A percentile compares a stretch with the other conserved stretches of the same genome.
Evolutionary conservation across 1,140 invertebrate species (phyloP).

Genomic region (Pogonus chalceus): DNA sequence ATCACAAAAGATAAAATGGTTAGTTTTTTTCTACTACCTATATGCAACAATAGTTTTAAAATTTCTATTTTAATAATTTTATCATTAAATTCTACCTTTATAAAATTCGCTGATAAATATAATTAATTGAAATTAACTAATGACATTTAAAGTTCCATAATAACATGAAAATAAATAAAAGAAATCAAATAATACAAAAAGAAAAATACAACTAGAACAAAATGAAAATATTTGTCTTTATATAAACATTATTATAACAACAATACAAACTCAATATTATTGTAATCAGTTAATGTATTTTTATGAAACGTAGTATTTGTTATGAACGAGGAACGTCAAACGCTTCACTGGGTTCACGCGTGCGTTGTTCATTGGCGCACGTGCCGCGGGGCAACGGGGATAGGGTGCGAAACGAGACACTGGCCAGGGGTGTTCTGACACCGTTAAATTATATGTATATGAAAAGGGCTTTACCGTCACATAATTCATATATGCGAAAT

Average conservation of each 20-base stretch:
- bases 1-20: slow-evolving; percentile 1
- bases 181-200: no score
- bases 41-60: no score
- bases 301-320: slow-evolving; percentile 18
- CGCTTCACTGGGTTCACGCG: neutral
- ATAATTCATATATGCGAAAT: slow-evolving; percentile 5
- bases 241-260: no score
- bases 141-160: no score
- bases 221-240: no score
- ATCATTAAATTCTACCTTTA: no score
- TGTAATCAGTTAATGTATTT: slow-evolving; percentile 21
- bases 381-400: neutral
- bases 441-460: slow-evolving; percentile 7
- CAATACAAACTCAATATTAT: slow-evolving; percentile 1
- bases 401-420: no score
- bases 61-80: no score
- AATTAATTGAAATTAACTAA: no score
- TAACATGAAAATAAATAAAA: no score
- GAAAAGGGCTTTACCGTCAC: neutral
- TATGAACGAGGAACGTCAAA: slow-evolving; percentile 2
- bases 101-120: no score
- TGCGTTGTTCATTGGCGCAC: neutral
- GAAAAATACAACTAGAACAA: no score
- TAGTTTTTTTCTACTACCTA: neutral
- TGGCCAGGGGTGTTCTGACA: neutral